These are phyloP conservation scores for Pungitius pungitius DNA, from an alignment of 2,113 vertebrate genomes.

Conservation along the genomic window DNA sequence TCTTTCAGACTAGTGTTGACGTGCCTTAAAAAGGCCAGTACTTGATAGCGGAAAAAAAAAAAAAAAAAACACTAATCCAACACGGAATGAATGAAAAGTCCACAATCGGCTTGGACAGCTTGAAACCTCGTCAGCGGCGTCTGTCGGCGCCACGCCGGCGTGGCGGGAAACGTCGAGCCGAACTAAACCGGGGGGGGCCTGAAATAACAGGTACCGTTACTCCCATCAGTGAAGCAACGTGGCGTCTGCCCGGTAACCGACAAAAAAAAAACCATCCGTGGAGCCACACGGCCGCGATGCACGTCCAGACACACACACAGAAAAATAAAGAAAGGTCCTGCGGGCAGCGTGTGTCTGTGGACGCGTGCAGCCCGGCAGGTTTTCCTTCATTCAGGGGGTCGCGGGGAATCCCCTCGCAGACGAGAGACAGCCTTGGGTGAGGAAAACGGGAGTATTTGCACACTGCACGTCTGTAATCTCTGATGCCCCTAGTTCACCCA, in stretches of 20 bases:
- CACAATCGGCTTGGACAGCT: slow-evolving; percentile 48
- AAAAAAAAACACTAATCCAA: slow-evolving; percentile 26
- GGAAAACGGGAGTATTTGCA: not conserved
- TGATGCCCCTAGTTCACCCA: slow-evolving; percentile 38
- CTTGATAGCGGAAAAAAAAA: slow-evolving; percentile 42
- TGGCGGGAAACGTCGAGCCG: slow-evolving; percentile 5
- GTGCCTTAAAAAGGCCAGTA: slow-evolving; percentile 35
- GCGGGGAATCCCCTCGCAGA: slow-evolving; percentile 25
- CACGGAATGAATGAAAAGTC: slow-evolving; percentile 52
- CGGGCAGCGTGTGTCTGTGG: no score
- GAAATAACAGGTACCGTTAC: slow-evolving; percentile 66
- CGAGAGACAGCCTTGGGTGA: slow-evolving; percentile 35
- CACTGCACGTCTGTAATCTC: slow-evolving; percentile 1
- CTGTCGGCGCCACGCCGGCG: slow-evolving; percentile 37
- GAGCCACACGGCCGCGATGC: no score
- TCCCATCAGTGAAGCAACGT: slow-evolving; percentile 55
- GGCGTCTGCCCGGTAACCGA: slow-evolving; percentile 48
- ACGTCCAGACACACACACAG: no score
- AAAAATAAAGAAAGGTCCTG: no score
- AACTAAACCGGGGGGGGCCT: slow-evolving; percentile 46
- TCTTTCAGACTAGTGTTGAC: slow-evolving; percentile 36
- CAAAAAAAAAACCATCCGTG: slow-evolving; percentile 74
- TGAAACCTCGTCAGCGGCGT: slow-evolving; percentile 52
- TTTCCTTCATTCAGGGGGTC: slow-evolving; percentile 23
- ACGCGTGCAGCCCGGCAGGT: slow-evolving; percentile 26